A percentile compares a stretch with the other conserved stretches of the same genome.
Conservation (phyloP, 2,888 invertebrate genomes). For the Bellardia pandia region DNA sequence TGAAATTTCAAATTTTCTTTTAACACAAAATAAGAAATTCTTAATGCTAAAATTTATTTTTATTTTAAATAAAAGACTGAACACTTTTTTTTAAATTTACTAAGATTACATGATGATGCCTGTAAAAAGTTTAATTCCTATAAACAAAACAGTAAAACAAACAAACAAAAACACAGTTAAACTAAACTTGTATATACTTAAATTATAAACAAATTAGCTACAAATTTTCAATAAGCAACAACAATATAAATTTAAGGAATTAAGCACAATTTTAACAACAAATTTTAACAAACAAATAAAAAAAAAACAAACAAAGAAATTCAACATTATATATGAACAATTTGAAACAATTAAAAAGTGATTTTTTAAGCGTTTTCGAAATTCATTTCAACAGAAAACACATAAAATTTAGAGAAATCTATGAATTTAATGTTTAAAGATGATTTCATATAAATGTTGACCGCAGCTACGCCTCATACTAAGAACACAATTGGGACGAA, state of each 20-base stretch:
- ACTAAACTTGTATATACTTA: neutral
- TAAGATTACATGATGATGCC: slow-evolving; percentile 19
- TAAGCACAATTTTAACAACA: neutral
- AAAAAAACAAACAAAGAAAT: neutral
- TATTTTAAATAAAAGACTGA: slow-evolving; percentile 50
- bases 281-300: neutral
- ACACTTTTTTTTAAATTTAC: slow-evolving; percentile 14
- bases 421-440: too few relatives aligned
- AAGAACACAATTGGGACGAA: too few relatives aligned
- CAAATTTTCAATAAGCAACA: neutral
- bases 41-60: neutral
- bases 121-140: neutral
- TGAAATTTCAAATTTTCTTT: too few relatives aligned
- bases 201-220: neutral
- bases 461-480: too few relatives aligned
- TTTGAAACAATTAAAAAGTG: too few relatives aligned
- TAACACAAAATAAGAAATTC: too few relatives aligned
- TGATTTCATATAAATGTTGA: too few relatives aligned
- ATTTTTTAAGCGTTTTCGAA: too few relatives aligned
- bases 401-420: too few relatives aligned
- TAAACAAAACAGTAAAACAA: neutral
- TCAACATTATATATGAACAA: too few relatives aligned
- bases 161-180: neutral
- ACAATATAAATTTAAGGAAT: neutral
- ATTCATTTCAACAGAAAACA: too few relatives aligned